Conservation (phyloP, 2,797 vertebrate species). For the Silurus aristotelis region DNA sequence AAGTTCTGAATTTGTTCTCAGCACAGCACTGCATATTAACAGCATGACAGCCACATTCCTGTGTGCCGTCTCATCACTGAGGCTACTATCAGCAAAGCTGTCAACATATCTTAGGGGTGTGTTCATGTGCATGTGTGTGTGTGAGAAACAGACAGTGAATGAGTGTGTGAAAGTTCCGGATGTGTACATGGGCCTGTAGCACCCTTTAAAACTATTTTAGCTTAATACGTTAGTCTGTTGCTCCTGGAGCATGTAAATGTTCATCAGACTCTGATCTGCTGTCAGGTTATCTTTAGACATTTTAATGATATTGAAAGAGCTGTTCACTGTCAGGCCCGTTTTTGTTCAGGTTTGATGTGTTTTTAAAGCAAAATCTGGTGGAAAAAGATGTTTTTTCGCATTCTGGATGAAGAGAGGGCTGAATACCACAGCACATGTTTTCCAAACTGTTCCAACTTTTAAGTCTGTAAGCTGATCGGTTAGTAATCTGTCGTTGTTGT, state of each 20-base stretch:
- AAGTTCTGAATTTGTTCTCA: slow-evolving; percentile 23
- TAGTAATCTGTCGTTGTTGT: slow-evolving; percentile 27
- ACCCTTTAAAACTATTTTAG: background rate
- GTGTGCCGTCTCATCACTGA: slow-evolving; percentile 23
- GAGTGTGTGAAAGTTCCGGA: background rate
- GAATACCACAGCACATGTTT: slow-evolving; percentile 1
- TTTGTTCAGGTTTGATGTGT: background rate
- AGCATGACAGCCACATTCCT: slow-evolving; percentile 34
- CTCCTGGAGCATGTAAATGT: background rate
- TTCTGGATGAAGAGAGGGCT: background rate
- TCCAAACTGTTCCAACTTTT: background rate
- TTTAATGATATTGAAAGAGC: background rate
- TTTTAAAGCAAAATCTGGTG: background rate
- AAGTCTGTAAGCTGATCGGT: background rate
- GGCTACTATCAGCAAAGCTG: slow-evolving; percentile 35
- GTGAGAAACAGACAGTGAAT: background rate
- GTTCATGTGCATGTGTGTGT: background rate
- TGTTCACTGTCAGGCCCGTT: background rate
- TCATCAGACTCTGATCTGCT: background rate
- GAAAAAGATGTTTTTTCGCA: background rate
- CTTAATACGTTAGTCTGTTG: background rate
- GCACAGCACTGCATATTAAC: slow-evolving; percentile 30
- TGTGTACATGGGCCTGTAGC: background rate
- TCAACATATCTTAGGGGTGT: slow-evolving; percentile 28
- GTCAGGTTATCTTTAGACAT: background rate